These are phyloP conservation scores for Nomada fucata DNA, from an alignment of 2,888 invertebrate genomes.

Conservation along the genomic window DNA sequence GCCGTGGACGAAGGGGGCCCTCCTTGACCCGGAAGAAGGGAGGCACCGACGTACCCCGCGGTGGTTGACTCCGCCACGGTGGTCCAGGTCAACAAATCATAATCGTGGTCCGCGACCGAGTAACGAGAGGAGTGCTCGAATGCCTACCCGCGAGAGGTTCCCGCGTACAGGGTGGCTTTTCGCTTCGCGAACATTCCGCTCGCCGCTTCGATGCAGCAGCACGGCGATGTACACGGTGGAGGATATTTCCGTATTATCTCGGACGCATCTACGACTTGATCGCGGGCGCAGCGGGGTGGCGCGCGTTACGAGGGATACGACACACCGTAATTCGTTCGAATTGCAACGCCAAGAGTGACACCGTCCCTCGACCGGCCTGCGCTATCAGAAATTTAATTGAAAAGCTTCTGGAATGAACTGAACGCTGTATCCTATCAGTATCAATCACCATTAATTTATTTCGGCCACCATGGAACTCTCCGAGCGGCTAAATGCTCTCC, in stretches of 20 bases:
- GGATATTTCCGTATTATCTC: neutral
- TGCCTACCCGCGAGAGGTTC: constrained; percentile 66
- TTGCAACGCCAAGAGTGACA: no score
- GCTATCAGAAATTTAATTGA: no score
- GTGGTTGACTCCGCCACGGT: constrained; percentile 76
- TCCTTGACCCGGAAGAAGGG: constrained; percentile 35
- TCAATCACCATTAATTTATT: no score
- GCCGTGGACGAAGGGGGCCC: constrained; percentile 19
- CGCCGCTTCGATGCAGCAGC: neutral
- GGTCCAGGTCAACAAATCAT: constrained; percentile 82
- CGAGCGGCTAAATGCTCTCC: no score
- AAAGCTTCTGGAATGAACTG: no score
- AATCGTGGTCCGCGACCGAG: constrained; percentile 80
- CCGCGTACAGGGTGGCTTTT: constrained; percentile 47
- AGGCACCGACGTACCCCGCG: constrained; percentile 53
- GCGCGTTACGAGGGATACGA: no score
- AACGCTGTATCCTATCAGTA: no score
- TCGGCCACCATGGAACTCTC: no score
- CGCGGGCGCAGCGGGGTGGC: no score
- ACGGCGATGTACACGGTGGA: neutral
- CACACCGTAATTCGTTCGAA: no score
- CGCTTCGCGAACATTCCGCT: neutral
- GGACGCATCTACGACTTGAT: no score
- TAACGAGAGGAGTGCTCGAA: constrained; percentile 78
- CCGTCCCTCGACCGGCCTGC: no score